These are phyloP conservation scores for Galago senegalensis DNA, from an alignment of 2,797 vertebrate genomes.

Conservation along the genomic window DNA sequence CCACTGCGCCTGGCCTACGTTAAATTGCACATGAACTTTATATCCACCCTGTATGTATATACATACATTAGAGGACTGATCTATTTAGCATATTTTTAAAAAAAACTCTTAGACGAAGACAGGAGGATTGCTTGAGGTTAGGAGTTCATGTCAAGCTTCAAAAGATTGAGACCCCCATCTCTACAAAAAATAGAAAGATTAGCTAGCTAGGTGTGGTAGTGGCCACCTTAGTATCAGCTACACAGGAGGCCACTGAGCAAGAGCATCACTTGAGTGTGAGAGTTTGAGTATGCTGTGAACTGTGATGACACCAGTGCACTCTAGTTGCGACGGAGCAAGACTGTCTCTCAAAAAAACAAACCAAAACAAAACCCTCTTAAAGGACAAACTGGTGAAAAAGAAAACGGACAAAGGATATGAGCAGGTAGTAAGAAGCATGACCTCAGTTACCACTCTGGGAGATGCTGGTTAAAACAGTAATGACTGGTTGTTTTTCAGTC, in stretches of 20 bases:
- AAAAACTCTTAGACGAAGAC: not conserved
- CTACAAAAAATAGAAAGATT: not conserved
- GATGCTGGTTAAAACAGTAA: constrained; percentile 47
- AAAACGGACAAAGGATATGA: constrained; percentile 23
- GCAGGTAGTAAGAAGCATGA: constrained; percentile 3
- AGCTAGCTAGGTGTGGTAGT: not conserved
- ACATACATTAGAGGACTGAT: too few species aligned
- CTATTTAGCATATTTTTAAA: not conserved
- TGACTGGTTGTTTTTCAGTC: constrained; percentile 15
- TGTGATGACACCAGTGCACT: too few species aligned
- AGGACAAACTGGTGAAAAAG: constrained; percentile 5
- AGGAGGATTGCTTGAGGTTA: not conserved
- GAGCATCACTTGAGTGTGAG: too few species aligned
- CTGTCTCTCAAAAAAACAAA: not conserved
- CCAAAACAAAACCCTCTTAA: not conserved
- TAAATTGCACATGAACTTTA: too few species aligned
- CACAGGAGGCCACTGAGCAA: too few species aligned
- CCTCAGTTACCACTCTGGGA: not conserved
- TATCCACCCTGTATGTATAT: too few species aligned
- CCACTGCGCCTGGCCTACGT: too few species aligned
- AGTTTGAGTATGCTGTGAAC: too few species aligned
- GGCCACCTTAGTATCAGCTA: not conserved
- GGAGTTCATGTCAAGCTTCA: not conserved
- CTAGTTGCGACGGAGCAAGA: not conserved
- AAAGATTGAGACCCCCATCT: not conserved